Evolutionary conservation across 2,888 invertebrate genomes (phyloP), one percentile per base, ranked within the genome.

Genomic region (Tetropium fuscum): DNA sequence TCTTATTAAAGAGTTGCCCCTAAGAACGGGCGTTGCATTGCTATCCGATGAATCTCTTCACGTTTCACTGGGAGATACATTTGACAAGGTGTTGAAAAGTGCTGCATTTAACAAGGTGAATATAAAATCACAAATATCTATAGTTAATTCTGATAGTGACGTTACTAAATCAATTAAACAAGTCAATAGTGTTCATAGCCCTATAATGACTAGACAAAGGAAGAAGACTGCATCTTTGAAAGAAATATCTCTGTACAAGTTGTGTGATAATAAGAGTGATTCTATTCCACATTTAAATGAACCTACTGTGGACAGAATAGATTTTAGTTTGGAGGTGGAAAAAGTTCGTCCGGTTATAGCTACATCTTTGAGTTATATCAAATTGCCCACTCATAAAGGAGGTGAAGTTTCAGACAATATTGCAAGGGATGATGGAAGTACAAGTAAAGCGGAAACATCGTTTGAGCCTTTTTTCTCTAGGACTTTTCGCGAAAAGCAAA

Each of bases 21-120:
- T 51, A 13, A 57, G 63, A 36, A 36, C 53, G 15, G 56, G 49
- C 45, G 53, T 53, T 11, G 53, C 62, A 3, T 15, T 56, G 15
- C 41, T 73, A 48, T 45, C 56, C 5, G 64, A 70, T 27, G 70
- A 70, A 54, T 73, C 73, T 6, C 20, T 73, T 3, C 55, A 69
- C 8, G 47, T 66, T 15, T 57, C 62, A 8, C 30, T 60, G n/a
- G 68, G 74, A 8, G 67, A 74, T 56, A 74, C 75, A 3, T 77
- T 77, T 62, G 77, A 77, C 56, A 69, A 69, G 25, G 45, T 77
- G 36, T 8, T 66, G 15, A 68, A 66, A 53, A 64, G 63, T 1
- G 63, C 49, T 40, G 64, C 16, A 0, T 44, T 32, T 10, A 51
- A 51, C 10, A 25, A 15, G 3, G 27, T 22, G 8, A 38, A 16